Percentiles rank a stretch among this genome's conserved stretches.
Evolutionary conservation across 2,797 vertebrate species (phyloP).

Genomic region (Myotis daubentonii): DNA sequence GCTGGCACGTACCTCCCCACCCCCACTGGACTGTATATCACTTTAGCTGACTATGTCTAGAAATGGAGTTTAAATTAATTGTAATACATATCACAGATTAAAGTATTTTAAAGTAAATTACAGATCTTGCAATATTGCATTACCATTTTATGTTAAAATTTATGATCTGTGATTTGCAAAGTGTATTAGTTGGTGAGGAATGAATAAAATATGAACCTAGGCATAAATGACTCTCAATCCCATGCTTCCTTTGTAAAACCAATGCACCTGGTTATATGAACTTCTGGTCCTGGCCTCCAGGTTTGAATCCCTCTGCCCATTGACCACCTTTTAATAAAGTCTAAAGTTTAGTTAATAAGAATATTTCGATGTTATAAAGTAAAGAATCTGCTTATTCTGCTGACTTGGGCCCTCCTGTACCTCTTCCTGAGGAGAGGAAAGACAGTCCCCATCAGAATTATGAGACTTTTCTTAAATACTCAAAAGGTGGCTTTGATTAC

Average conservation of each 20-base stretch:
- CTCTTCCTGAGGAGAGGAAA: neutral
- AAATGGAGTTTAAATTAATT: constrained; percentile 47
- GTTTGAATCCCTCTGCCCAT: neutral
- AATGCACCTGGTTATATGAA: neutral
- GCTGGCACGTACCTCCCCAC: neutral
- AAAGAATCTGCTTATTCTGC: neutral
- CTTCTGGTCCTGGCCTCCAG: neutral
- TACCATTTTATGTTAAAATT: neutral
- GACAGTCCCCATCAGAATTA: neutral
- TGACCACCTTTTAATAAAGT: neutral
- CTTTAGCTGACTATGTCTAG: neutral
- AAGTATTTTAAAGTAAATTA: constrained; percentile 57
- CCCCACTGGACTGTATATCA: neutral
- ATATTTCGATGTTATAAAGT: neutral
- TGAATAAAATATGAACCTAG: neutral
- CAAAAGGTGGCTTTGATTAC: constrained; percentile 20
- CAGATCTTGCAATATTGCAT: neutral
- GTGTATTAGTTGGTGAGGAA: neutral
- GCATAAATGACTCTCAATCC: neutral
- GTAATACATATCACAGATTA: neutral
- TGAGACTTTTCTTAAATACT: constrained; percentile 27
- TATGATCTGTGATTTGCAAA: neutral
- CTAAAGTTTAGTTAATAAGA: constrained; percentile 1
- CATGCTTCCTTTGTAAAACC: neutral
- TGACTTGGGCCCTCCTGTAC: neutral